phyloP scores from a whole-genome alignment of 2,888 invertebrate genomes.

The Ophion costatus region DNA sequence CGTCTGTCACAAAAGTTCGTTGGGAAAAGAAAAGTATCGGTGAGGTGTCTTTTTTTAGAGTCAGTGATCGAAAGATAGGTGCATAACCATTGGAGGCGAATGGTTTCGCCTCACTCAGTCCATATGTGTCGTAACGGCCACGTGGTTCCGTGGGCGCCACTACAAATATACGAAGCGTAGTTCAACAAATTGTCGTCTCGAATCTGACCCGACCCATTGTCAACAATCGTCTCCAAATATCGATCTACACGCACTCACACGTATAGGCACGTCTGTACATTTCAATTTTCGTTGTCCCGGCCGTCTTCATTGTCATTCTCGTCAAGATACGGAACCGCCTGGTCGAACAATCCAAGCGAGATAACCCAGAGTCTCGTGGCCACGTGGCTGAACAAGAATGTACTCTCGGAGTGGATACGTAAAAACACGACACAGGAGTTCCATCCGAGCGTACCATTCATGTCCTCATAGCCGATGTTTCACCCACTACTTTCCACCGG shows the following conservation, averaged over 20 bases:
- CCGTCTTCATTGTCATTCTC: slow-evolving; percentile 4
- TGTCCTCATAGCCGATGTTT: background rate
- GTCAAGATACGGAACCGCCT: slow-evolving; percentile 1
- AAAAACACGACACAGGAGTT: slow-evolving; percentile 41
- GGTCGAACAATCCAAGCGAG: slow-evolving; percentile 32
- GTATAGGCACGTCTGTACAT: background rate
- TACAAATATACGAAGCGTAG: background rate
- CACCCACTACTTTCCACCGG: background rate
- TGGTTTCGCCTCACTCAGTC: background rate
- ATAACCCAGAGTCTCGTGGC: slow-evolving; percentile 23
- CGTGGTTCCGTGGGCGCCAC: background rate
- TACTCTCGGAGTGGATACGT: background rate
- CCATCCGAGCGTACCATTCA: slow-evolving; percentile 28
- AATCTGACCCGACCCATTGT: slow-evolving; percentile 37
- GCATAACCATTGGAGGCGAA: background rate
- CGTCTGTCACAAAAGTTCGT: too few species aligned
- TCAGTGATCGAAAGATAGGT: background rate
- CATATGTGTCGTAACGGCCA: background rate
- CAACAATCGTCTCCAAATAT: slow-evolving; percentile 1
- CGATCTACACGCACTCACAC: background rate
- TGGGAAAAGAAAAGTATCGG: too few species aligned
- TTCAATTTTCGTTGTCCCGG: background rate
- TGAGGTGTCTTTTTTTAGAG: background rate
- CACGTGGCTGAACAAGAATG: slow-evolving; percentile 11
- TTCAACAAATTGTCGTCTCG: slow-evolving; percentile 1